Conservation (phyloP, 2,888 invertebrate species). For the Calameuta filiformis region DNA sequence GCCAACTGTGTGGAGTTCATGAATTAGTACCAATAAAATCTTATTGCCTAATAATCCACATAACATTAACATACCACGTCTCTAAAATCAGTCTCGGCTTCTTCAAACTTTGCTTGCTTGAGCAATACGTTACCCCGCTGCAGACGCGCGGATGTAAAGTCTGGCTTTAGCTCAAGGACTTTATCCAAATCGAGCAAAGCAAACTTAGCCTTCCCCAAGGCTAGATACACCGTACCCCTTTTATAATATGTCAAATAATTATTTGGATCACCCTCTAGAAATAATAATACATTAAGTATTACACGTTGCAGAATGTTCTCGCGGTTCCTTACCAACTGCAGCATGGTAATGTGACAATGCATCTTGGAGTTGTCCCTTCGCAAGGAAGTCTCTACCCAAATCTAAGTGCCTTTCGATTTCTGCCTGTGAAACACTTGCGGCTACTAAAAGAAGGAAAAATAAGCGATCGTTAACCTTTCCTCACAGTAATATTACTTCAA, state of each 20-base stretch:
- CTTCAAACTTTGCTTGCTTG: slow-evolving; percentile 87
- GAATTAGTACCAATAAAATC: neutral
- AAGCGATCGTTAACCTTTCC: neutral
- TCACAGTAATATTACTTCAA: neutral
- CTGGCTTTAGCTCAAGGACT: slow-evolving; percentile 93
- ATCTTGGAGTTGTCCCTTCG: slow-evolving; percentile 93
- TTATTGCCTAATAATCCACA: neutral
- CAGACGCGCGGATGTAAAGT: slow-evolving; percentile 87
- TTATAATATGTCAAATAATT: slow-evolving; percentile 97
- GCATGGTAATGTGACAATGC: slow-evolving; percentile 98
- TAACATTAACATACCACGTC: slow-evolving; percentile 78
- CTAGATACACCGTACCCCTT: slow-evolving; percentile 95
- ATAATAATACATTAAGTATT: neutral
- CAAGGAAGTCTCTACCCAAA: slow-evolving; percentile 90
- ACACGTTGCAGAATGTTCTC: neutral
- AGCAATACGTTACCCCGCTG: slow-evolving; percentile 90
- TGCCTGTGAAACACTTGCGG: slow-evolving; percentile 76
- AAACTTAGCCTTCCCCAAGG: slow-evolving; percentile 94
- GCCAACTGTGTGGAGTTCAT: slow-evolving; percentile 68
- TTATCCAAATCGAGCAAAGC: slow-evolving; percentile 94
- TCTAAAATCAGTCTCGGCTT: slow-evolving; percentile 85
- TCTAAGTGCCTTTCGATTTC: slow-evolving; percentile 95
- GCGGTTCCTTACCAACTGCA: slow-evolving; percentile 83
- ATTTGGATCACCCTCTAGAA: slow-evolving; percentile 89
- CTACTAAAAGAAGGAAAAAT: slow-evolving; percentile 68